Percentiles rank a stretch among this genome's conserved stretches.
Conservation (phyloP, 2,888 invertebrate species). For the Scaptomyza tumidula region DNA sequence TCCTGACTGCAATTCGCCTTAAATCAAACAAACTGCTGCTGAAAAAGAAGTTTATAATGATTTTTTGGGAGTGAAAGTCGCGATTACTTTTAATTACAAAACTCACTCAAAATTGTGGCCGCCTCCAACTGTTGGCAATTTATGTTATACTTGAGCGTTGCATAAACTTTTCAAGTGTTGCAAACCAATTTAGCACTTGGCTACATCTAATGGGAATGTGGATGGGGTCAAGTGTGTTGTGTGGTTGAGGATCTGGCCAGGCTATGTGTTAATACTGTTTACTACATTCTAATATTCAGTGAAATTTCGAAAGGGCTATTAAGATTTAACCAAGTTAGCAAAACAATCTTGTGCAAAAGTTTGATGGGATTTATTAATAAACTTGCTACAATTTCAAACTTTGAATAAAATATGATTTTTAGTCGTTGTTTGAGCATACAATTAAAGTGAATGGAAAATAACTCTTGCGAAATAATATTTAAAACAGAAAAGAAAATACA, state of each 20-base stretch:
- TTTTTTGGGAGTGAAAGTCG: constrained; percentile 14
- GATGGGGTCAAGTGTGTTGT: constrained; percentile 42
- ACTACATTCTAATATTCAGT: constrained; percentile 30
- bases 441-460: too few species aligned
- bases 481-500: too few species aligned
- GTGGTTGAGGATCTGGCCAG: background rate
- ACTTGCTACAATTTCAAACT: constrained; percentile 10
- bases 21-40: constrained; percentile 45
- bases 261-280: constrained; percentile 42
- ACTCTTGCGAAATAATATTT: too few species aligned
- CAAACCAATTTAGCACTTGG: constrained; percentile 76
- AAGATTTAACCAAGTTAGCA: constrained; percentile 40
- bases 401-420: too few species aligned
- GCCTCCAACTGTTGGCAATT: constrained; percentile 67
- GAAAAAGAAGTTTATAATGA: constrained; percentile 48
- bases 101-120: constrained; percentile 37
- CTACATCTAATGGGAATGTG: constrained; percentile 50
- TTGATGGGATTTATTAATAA: constrained; percentile 39
- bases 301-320: constrained; percentile 26
- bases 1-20: constrained; percentile 34
- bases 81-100: constrained; percentile 66
- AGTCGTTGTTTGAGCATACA: too few species aligned
- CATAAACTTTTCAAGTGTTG: constrained; percentile 71
- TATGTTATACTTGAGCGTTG: constrained; percentile 71
- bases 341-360: constrained; percentile 33